Base-by-base conservation (phyloP, 2,113 vertebrate species). In the Pteropus alecto region DNA sequence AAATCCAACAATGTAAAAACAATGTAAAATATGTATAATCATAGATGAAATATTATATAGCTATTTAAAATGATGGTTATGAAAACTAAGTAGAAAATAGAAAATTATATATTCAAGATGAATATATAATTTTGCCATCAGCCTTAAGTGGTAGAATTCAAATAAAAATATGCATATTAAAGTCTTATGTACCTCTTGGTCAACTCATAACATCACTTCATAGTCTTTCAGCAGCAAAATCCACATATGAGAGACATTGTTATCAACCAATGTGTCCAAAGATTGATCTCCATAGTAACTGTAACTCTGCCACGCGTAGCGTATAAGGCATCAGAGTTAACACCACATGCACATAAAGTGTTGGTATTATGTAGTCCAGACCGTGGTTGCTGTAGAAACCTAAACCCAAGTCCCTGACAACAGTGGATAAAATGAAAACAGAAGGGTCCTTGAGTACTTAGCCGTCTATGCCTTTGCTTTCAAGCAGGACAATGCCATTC, bases 221-320 rank as follows among this genome's bases (percentile, higher is more conserved):
- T 68, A 93, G 79, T 94, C 83, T 83, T 84, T 95, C 65, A 79
- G 92, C 77, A 95, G 73, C 87, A 97, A 96, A 96, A 97, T 68
- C 68, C 90, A 96, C 77, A 88, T 78, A 87, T 18, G 74, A 96
- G 92, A 94, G 65, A 78, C 61, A 93, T 51, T 6, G 0, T 83
- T 97, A 95, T 96, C 94, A 96, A 93, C 61, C 63, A 94, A 97
- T 91, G 33, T 96, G 91, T 84, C 95, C 95, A 93, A 96, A 96
- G 93, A 90, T 10, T 88, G 81, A 96, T 97, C 93, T 95, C 98
- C 97, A 97, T 97, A 95, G 97, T 96, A 97, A 97, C 98, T 48
- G 46, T 73, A 96, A 91, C 91, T 81, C 95, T 91, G 90, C 82
- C 93, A 94, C 93, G 95, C 63, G 85, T 56, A 87, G 81, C 41